Evolutionary conservation across 35 echinoderm and acorn worm genomes (phyloP).

Genomic region (Heliocidaris erythrogramma): DNA sequence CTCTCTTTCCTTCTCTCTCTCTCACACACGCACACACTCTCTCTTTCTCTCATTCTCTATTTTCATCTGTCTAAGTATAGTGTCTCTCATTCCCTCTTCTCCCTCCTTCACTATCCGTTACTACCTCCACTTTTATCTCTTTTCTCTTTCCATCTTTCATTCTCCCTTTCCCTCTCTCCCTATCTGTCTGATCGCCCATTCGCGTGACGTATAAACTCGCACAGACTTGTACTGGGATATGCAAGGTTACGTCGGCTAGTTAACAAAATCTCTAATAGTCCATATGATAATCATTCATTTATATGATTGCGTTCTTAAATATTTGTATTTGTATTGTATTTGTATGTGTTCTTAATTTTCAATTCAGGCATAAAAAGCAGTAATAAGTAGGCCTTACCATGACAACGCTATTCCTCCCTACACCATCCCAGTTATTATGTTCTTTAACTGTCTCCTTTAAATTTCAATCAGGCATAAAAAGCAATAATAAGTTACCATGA

Average conservation of each 20-base stretch:
- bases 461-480: background rate
- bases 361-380: too few relatives aligned
- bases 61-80: too few relatives aligned
- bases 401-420: too few relatives aligned
- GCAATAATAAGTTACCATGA: background rate
- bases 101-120: too few relatives aligned
- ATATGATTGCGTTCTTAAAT: background rate
- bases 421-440: too few relatives aligned
- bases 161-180: background rate
- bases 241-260: background rate
- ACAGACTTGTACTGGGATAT: background rate
- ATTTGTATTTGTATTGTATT: too few relatives aligned
- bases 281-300: background rate
- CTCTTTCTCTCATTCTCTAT: too few relatives aligned
- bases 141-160: background rate
- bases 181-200: background rate
- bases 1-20: background rate
- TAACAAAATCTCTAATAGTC: background rate
- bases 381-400: too few relatives aligned
- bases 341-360: too few relatives aligned
- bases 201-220: background rate
- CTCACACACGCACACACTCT: background rate
- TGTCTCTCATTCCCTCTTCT: too few relatives aligned
- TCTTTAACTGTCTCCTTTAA: too few relatives aligned
- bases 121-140: too few relatives aligned